These are phyloP conservation scores for Schlechtendalia chinensis DNA, from an alignment of 1,140 invertebrate genomes.

Conservation along the genomic window DNA sequence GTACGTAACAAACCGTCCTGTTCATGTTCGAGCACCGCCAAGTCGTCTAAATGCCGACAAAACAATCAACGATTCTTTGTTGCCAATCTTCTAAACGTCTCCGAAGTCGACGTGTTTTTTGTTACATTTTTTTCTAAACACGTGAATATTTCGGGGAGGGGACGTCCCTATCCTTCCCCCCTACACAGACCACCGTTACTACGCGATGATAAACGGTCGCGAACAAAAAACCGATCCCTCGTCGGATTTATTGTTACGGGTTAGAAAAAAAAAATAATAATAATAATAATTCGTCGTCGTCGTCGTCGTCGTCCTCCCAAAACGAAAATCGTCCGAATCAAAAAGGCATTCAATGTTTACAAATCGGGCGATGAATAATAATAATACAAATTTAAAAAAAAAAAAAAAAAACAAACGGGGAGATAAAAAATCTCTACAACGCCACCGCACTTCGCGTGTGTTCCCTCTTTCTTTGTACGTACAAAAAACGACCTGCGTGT, in stretches of 20 bases:
- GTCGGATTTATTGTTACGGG: background rate
- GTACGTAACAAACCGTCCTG: background rate
- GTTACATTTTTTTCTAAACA: too few species aligned
- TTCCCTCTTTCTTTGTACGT: background rate
- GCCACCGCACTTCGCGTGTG: background rate
- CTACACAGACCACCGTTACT: too few species aligned
- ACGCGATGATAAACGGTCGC: background rate
- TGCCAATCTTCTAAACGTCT: too few species aligned
- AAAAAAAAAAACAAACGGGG: background rate
- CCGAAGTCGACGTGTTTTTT: too few species aligned
- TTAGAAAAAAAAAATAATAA: background rate
- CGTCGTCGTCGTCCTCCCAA: background rate
- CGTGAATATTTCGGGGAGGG: too few species aligned
- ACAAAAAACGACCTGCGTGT: background rate
- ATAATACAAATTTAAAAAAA: conserved; percentile 1
- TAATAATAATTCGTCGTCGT: too few species aligned
- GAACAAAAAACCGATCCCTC: background rate
- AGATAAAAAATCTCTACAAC: conserved; percentile 3
- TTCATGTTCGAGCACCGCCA: too few species aligned
- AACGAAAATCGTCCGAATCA: background rate
- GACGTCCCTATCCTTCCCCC: too few species aligned
- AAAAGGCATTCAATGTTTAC: conserved; percentile 19
- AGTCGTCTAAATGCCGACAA: too few species aligned
- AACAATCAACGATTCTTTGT: too few species aligned
- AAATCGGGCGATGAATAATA: background rate